Base-by-base conservation (phyloP, 1,140 invertebrate species). In the Meloidogyne chitwoodi region DNA sequence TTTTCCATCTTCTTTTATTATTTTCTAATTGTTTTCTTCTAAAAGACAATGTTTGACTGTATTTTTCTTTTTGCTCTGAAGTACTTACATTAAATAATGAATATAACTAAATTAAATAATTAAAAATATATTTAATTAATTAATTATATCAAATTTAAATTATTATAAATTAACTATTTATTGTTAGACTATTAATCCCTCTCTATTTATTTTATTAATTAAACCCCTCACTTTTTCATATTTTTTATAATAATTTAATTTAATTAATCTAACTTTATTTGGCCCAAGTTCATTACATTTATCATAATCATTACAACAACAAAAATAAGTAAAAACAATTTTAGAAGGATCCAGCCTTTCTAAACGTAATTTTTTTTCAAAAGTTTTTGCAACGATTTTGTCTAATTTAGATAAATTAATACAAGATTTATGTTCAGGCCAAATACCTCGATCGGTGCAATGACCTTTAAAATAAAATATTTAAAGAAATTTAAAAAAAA, bases 211-310 rank as follows among this genome's bases (percentile, higher is more conserved):
- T n/a, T n/a, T n/a, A n/a, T n/a, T n/a, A n/a, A n/a, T n/a, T n/a
- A n/a, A n/a, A n/a, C n/a, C n/a, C n/a, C n/a, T n/a, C n/a, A n/a
- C n/a, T n/a, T n/a, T n/a, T n/a, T n/a, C n/a, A n/a, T n/a, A n/a
- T n/a, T n/a, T n/a, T n/a, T n/a, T n/a, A n/a, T n/a, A 66, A 10
- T 26, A 41, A 68, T 22, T 24, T 68, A 27, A 68, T 67, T 31
- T 67, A 68, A 68, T 26, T 24, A 12, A 16, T 27, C 12, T 27
- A 14, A 27, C 38, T 76, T 76, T 77, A 12, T 75, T 29, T 26
- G 38, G 74, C 0, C 26, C 38, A 67, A 74, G 29, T 41, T 77
- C n/a, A 77, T 73, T 73, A 38, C 71, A 73, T 26, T 63, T 61
- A 31, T 73, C 29, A 24, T 31, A 38, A 38, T 73, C 56, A 24